phyloP scores from a whole-genome alignment of 2,113 vertebrate species.

The Morone chrysops region DNA sequence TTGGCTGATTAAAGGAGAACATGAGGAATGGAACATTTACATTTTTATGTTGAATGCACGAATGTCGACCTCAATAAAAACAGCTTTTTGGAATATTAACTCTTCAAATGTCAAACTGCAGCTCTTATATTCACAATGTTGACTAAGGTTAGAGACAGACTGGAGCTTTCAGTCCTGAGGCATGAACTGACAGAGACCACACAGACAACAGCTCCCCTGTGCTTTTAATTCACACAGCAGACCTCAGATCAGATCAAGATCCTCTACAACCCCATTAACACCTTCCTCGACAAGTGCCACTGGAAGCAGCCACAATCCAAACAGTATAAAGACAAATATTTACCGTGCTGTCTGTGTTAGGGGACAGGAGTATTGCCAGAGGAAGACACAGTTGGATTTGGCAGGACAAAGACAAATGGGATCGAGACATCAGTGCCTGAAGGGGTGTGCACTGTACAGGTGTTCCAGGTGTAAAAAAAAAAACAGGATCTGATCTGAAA shows the following conservation, averaged over 20 bases:
- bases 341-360: neutral
- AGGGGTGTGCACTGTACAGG: neutral
- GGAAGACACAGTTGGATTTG: neutral
- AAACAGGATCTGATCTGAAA: neutral
- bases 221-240: slow-evolving; percentile 6
- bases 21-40: slow-evolving; percentile 27
- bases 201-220: neutral
- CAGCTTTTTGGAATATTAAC: slow-evolving; percentile 27
- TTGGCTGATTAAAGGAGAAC: slow-evolving; percentile 38
- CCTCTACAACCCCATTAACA: neutral
- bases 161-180: slow-evolving; percentile 19
- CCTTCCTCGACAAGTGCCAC: neutral
- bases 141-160: slow-evolving; percentile 48
- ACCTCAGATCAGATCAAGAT: slow-evolving; percentile 29
- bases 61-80: neutral
- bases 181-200: slow-evolving; percentile 23
- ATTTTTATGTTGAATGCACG: slow-evolving; percentile 15
- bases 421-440: neutral
- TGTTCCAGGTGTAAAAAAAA: neutral
- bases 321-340: neutral
- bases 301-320: neutral
- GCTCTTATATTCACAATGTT: slow-evolving; percentile 68
- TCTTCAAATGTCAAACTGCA: slow-evolving; percentile 22
- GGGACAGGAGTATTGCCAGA: neutral
- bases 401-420: neutral